These are phyloP conservation scores for Cherax destructor DNA, from an alignment of 1,140 invertebrate species.

Conservation along the genomic window DNA sequence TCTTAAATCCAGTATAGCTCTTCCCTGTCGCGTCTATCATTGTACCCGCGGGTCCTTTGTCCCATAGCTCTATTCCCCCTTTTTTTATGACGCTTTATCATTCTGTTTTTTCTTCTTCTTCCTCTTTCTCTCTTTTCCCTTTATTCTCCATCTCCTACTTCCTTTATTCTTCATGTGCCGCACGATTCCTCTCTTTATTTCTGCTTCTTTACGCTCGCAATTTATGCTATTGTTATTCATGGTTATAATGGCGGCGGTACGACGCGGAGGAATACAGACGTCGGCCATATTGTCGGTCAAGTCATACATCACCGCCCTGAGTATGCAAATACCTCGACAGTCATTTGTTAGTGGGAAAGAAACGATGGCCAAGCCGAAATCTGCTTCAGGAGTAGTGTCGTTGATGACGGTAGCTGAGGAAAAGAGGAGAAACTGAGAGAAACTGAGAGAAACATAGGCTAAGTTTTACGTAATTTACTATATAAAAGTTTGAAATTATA, in stretches of 20 bases:
- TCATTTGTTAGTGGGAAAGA: neutral
- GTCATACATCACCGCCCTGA: neutral
- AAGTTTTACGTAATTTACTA: no score
- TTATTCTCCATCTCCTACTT: neutral
- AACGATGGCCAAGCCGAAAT: no score
- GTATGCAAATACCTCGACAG: neutral
- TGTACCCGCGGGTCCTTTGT: constrained; percentile 29
- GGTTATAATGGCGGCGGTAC: neutral
- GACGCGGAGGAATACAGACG: neutral
- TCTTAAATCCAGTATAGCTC: constrained; percentile 33
- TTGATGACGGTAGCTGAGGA: no score
- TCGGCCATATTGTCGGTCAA: neutral
- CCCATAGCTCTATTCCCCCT: constrained; percentile 5
- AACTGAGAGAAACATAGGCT: no score
- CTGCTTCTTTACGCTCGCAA: constrained; percentile 17
- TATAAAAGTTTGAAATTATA: no score
- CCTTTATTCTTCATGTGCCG: neutral
- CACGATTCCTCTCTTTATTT: neutral
- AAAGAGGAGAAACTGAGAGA: no score
- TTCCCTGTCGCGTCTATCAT: constrained; percentile 32
- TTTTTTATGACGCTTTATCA: constrained; percentile 45
- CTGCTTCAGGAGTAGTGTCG: no score
- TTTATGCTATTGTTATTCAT: constrained; percentile 27
- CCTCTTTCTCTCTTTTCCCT: neutral
- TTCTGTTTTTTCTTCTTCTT: neutral